These are phyloP conservation scores for Isurus oxyrinchus DNA, from an alignment of 2,113 vertebrate species.

Conservation along the genomic window DNA sequence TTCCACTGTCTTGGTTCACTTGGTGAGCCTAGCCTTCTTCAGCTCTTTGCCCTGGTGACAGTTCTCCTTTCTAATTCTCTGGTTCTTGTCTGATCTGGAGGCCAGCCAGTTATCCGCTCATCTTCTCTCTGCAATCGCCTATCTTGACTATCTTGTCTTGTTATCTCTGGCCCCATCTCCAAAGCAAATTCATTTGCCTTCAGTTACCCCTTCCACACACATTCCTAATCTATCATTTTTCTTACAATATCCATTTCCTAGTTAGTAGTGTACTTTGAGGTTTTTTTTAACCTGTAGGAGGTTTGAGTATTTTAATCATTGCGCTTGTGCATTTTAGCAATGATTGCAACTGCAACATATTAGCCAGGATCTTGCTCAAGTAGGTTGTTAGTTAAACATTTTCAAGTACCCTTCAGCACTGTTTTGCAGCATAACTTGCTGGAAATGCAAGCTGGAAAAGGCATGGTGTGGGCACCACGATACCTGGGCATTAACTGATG, in stretches of 20 bases:
- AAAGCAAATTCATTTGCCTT: background rate
- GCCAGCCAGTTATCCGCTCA: no score
- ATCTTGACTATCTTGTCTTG: background rate
- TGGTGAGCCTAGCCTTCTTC: no score
- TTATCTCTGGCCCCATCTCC: background rate
- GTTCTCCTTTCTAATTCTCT: no score
- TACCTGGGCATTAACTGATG: no score
- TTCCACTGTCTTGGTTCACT: no score
- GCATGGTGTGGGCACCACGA: no score
- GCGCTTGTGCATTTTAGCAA: background rate
- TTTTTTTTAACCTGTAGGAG: background rate
- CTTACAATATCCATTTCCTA: background rate
- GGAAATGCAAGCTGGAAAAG: background rate
- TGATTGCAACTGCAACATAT: background rate
- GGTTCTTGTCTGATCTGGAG: no score
- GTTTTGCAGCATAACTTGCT: background rate
- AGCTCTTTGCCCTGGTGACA: no score
- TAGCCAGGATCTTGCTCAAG: background rate
- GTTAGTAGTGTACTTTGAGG: background rate
- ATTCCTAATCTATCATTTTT: background rate
- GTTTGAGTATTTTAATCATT: background rate
- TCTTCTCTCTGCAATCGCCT: background rate
- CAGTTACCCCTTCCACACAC: background rate
- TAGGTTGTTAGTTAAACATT: background rate
- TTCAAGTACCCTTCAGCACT: background rate